Base-by-base conservation (phyloP, 2,888 invertebrate genomes). In the Clepsis dumicolana region DNA sequence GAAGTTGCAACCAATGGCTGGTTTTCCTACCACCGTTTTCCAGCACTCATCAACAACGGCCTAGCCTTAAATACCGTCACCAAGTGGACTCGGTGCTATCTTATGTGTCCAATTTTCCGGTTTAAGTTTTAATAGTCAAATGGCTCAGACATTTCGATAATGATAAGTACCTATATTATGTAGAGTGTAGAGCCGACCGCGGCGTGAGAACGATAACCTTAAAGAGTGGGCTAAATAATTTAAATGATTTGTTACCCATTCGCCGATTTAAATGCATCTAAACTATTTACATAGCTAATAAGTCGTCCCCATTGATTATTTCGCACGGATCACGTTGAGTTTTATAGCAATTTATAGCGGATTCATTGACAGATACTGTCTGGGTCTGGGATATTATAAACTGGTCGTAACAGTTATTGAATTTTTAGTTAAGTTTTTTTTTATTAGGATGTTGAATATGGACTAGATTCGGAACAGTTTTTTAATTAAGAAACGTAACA, bases 241-340 rank as follows among this genome's bases (percentile, higher is more conserved):
- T 60, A 38, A 52, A 65, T 60, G 38, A 52, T 60, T 64, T 35
- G 52, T 52, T 52, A 59, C 59, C 57, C 63, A 57, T 63, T 27
- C 21, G 65, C 27, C 52, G 16, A 63, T 64, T 64, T 64, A 52
- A 62, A 64, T 68, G 24, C 63, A 57, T 59, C 52, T 14, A 27
- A 64, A 50, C 38, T 57, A 52, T 68, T 68, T 68, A 44, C 68
- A 68, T 68, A 59, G 25, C 4, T 63, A 64, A 68, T 59, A 57
- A 67, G 57, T 16, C 38, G 60, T 50, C 24, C 56, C 24, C 50
- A 68, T 68, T 64, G 57, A 64, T 44, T n/a, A 53, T 16, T 57
- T 67, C 50, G 41, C 57, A 29, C 67, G 25, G 54, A 25, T 21
- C 25, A 18, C 14, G 54, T 12, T 27, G 27, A 25, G 60, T 65